Evolutionary conservation across 2,888 invertebrate genomes (phyloP), one percentile per base, ranked within the genome.

Genomic region (Petrophora chlorosata): DNA sequence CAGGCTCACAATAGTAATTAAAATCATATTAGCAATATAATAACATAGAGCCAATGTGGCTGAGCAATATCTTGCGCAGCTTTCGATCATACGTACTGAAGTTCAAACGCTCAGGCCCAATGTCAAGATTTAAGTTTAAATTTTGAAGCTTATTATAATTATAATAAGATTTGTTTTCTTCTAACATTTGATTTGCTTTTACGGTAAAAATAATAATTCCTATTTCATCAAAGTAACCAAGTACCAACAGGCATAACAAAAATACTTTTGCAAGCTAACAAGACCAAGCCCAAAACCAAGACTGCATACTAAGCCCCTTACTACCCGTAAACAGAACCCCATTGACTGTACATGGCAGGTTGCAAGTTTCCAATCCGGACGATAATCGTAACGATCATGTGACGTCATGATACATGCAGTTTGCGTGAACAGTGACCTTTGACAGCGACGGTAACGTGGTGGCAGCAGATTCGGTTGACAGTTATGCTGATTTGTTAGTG

Each of bases 371-470:
- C 25, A 10, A 7, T 19, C 19, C 7, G 19, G 38, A 14, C 40
- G 16, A 46, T 47, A 47, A 47, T 30, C 47, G 17, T 40, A 40
- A 47, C 47, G 46, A 47, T 19, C 29, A 33, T 35, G 12, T 35
- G 9, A 26, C 33, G 10, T 26, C 23, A 16, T 12, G 29, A 28
- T 30, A 30, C n/a, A 19, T 10, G 33, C 30, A 29, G 19, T 39
- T 12, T 12, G 22, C 17, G n/a, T 33, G 23, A 10, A 14, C 22
- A 12, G n/a, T 22, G 47, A 47, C 47, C 47, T 35, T 17, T 47
- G 47, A 17, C 40, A 16, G 39, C 16, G 26, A 38, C 35, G 5
- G 35, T 25, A 15, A 13, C 15, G 30, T 30, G 30, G 7, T 23
- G 14, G 35, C 13, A 35, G 36, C 16, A 10, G 8, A 16, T 12